A percentile compares a stretch with the other conserved stretches of the same genome.
These are phyloP conservation scores for Cynopterus brachyotis DNA, from an alignment of 2,113 vertebrate species.

Conservation along the genomic window DNA sequence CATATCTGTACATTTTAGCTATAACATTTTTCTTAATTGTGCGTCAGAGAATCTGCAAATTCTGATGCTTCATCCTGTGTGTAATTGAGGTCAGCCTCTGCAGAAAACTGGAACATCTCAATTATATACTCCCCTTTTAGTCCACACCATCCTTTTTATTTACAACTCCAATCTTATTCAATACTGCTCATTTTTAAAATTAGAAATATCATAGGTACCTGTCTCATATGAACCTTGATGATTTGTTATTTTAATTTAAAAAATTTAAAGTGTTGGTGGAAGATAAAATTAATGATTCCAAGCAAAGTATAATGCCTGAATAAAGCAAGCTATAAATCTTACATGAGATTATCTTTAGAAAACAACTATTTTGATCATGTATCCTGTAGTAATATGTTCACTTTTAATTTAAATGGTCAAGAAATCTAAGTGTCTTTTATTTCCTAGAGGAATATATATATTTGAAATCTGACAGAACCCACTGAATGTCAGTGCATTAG, in stretches of 20 bases:
- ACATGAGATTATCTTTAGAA: background rate
- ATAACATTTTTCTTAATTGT: constrained; percentile 2
- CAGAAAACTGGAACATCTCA: constrained; percentile 44
- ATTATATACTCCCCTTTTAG: constrained; percentile 1
- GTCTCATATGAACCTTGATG: background rate
- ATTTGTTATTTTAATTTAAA: constrained; percentile 52
- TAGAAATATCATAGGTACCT: background rate
- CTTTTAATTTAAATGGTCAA: constrained; percentile 61
- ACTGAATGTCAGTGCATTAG: background rate
- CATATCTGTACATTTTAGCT: background rate
- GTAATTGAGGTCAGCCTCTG: constrained; percentile 47
- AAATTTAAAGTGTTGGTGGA: background rate
- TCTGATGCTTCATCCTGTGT: background rate
- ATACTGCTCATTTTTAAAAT: background rate
- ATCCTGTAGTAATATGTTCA: constrained; percentile 50
- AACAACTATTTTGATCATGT: constrained; percentile 30
- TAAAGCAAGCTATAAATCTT: constrained; percentile 35
- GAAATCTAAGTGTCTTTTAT: constrained; percentile 50
- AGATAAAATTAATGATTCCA: background rate
- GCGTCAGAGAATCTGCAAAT: background rate
- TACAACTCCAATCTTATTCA: constrained; percentile 24
- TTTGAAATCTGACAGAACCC: constrained; percentile 57
- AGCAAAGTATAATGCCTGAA: constrained; percentile 25
- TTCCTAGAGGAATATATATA: constrained; percentile 42
- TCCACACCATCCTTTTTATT: constrained; percentile 11